Base-by-base conservation (phyloP, 1,140 invertebrate species). In the Neoseiulus cucumeris region DNA sequence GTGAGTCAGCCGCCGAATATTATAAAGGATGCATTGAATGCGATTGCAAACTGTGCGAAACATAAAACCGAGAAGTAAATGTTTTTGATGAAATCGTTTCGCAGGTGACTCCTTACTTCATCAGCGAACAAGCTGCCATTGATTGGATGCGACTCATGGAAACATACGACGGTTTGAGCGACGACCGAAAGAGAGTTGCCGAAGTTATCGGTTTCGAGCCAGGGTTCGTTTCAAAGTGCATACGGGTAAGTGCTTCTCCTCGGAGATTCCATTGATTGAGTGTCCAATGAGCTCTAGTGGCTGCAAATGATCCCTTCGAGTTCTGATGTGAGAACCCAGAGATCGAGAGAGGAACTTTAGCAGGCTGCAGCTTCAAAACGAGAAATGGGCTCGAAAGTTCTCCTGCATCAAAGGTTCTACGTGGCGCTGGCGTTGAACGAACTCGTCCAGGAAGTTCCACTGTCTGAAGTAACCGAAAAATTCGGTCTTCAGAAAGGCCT, bases 371-470 rank as follows among this genome's bases (percentile, higher is more conserved):
- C 51, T 5, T 29, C 51, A 9, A 59, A 59, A 9, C 14, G 51
- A 1, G 51, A 59, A 29, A 59, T 84, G 71, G 76, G 75, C 41
- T 73, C 71, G 39, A 70, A 72, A 33, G 65, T 79, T 44, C 73
- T 72, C 6, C 72, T 79, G 64, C 79, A 81, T 71, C 74, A 76
- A 65, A 81, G 93, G 73, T 98, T 98, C 79, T 97, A 89, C 73
- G 89, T 89, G 44, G 84, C 91, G 9, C 74, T 98, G 64, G 89
- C 90, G 1, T 78, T 98, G 64, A 84, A 91, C 76, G 93, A 97
- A 74, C 79, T 98, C 64, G 86, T 98, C 0, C 87, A 89, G 73
- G 95, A 98, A 80, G 79, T 86, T 7, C 83, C 90, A 14, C 75
- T 98, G 22, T 79, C 79, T 47, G 75, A 79, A 25, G 91, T 97